Evolutionary conservation across 2,113 vertebrate species (phyloP), one percentile per base, ranked within the genome.

Genomic region (Solea senegalensis): DNA sequence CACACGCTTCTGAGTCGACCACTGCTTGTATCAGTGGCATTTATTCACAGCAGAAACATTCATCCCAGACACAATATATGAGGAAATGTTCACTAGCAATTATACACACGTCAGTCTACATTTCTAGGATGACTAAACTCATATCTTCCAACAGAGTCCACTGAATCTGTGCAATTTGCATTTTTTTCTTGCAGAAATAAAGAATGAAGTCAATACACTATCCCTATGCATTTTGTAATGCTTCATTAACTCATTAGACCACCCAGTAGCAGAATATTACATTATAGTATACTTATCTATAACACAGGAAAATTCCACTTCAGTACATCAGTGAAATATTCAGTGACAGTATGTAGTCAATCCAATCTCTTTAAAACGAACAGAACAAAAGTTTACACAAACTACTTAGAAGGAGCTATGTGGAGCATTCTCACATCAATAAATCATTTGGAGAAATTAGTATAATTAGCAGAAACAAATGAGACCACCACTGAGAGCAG

Each of bases 381-480:
- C 6, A 54, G 55, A 69, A 65, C 50, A 60, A 56, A 43, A 59
- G 43, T 66, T 69, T 27, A 71, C 54, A 57, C 57, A 74, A 80
- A 80, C 16, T 41, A 48, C 55, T 50, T 67, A 40, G 69, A 74
- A 21, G 28, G 34, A 15, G 13, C 34, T 44, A n/a, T 34, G 44
- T 5, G 0, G 55, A 55, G 71, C 43, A 28, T 65, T 77, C 73
- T 57, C 44, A 39, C 28, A 79, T 78, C 69, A 78, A 82, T 78
- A 67, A 83, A 69, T 81, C 49, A 78, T 82, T 77, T 83, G 34
- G 55, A 78, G 40, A 76, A 81, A 79, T 87, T 57, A 70, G 67
- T 54, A 60, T 81, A 67, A 86, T 85, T 83, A 87, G 72, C 46
- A 53, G 57, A 74, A 77, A 81, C 82, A 85, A 85, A 85, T 49